Percentiles rank a stretch among this genome's conserved stretches.
phyloP scores from a whole-genome alignment of 1,140 invertebrate species.

The Penaeus indicus region DNA sequence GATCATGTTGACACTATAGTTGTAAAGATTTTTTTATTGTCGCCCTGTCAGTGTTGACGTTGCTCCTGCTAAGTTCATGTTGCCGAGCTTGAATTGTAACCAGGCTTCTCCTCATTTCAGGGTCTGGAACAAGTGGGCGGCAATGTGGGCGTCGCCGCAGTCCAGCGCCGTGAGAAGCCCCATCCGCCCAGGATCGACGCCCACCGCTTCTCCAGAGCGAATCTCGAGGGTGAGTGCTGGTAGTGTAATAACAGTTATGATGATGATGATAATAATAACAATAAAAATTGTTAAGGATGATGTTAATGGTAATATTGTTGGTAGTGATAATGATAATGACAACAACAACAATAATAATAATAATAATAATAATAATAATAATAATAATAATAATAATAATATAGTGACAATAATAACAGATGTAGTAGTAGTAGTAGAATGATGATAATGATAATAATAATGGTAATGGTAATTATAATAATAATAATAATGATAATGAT shows the following conservation, averaged over 20 bases:
- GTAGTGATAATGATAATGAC: too few relatives aligned
- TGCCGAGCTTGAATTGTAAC: background rate
- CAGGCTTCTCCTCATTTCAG: background rate
- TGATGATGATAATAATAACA: background rate
- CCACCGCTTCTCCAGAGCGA: constrained; percentile 92
- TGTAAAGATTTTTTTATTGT: too few relatives aligned
- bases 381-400: too few relatives aligned
- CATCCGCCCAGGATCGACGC: constrained; percentile 83
- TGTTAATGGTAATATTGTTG: background rate
- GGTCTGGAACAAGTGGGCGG: constrained; percentile 59
- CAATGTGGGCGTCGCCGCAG: constrained; percentile 54
- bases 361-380: background rate
- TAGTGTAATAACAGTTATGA: too few relatives aligned
- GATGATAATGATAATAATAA: background rate
- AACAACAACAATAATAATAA: background rate
- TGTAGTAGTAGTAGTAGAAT: background rate
- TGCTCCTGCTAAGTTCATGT: too few relatives aligned
- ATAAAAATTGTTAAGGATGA: background rate
- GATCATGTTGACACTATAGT: too few relatives aligned
- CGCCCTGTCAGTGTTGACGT: too few relatives aligned
- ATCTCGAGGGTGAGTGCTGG: constrained; percentile 79
- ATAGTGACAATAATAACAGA: too few relatives aligned
- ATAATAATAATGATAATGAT: too few relatives aligned
- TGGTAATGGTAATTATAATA: too few relatives aligned
- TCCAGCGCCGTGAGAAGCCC: constrained; percentile 69